Evolutionary conservation across 1,140 invertebrate species (phyloP), one percentile per base, ranked within the genome.

Genomic region (Drosophila bocqueti): DNA sequence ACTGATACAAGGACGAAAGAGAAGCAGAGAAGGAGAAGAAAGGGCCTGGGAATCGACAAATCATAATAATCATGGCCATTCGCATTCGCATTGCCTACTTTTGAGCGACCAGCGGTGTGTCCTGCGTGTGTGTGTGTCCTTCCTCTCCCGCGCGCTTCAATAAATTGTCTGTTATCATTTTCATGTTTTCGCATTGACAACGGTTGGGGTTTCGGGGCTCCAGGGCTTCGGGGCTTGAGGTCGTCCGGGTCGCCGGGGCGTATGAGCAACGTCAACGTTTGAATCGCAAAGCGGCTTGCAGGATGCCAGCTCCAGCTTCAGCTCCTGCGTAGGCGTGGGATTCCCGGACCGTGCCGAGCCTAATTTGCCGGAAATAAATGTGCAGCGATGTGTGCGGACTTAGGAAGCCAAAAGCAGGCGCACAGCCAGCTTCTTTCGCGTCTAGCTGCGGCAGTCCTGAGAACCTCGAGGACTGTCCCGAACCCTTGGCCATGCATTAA

Each of bases 361-460:
- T 90, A 90, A 90, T 90, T 90, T 90, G 81, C 86, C 85, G 85
- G 85, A 90, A 90, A 90, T 90, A 90, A 90, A 90, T 90, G 85
- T 90, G 82, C 85, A 91, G 76, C 86, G 82, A 90, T 85, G 85
- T 91, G 86, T 80, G 55, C 46, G 73, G 83, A 74, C 80, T 86
- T 87, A 83, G 46, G 86, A 84, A 87, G 81, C 87, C 81, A 90
- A 55, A 73, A 49, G 55, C 68, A 57, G 49, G 50, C 50, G 50
- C 50, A 36, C 50, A 9, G 31, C 29, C 31, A 21, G 15, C 54
- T 24, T 55, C 54, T 55, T 24, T 57, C 64, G 63, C 73, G 62
- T 76, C 64, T 76, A 74, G n/a, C 38, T 42, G 50, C 42, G 36
- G 38, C 38, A 42, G 42, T 38, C 34, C 34, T 13, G 16, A 58